Evolutionary conservation across 1,140 invertebrate species (phyloP), one percentile per base, ranked within the genome.

Genomic region (Drosophila sechellia): DNA sequence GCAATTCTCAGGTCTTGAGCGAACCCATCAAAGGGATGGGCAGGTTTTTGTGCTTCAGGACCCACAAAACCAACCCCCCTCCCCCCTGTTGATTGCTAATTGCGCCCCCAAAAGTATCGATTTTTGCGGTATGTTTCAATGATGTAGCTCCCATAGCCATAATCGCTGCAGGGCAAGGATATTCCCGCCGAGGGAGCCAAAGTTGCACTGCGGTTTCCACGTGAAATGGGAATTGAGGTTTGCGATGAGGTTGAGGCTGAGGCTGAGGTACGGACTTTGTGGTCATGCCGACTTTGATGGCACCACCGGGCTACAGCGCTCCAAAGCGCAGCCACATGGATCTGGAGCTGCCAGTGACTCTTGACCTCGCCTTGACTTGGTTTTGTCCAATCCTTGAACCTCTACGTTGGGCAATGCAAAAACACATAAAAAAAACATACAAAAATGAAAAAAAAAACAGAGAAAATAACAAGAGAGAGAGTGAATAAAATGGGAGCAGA

Each of bases 321-420:
- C 31, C 8, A 31, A 8, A 3, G 6, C 31, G 31, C 31, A 8
- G 31, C 31, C 27, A 31, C 27, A 31, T 1, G 31, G 20, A 42
- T 43, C 37, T 50, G 31, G 37, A 4, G 6, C 35, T 39, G 39
- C 20, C 57, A 60, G 10, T 49, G 57, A 58, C 81, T 77, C 56
- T 74, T 81, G 81, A 77, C 68, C 81, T 64, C 58, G 34, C 48
- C 81, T 85, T 86, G 78, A 87, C 81, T 85, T 64, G 57, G 48
- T 63, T 84, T 57, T 35, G 46, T 37, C 45, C 49, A 64, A 87
- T 86, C 78, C 81, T 85, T 81, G 81, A 85, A 86, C 74, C 57
- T 46, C 5, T 25, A 27, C 22, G 25, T 22, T 5, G 25, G 25
- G n/a, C 27, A 31, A 31, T 27, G 49, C 48, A 15, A 69, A 40